Conservation (phyloP, 2,888 invertebrate genomes). For the Rotaria macrura region DNA sequence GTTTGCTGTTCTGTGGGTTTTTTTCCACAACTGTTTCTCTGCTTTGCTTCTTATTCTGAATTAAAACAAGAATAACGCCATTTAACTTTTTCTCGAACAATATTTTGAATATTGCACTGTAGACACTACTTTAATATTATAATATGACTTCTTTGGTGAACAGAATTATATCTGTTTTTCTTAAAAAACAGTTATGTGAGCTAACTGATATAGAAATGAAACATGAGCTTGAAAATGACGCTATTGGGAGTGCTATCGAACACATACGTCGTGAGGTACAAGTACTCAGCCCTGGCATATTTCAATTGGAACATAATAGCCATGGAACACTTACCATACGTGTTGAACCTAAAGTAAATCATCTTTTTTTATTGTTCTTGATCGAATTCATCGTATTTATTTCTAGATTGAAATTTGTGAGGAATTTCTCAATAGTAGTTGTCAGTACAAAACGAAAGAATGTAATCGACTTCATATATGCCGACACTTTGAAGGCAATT, state of each 20-base stretch:
- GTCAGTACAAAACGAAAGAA: not conserved
- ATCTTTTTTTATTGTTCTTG: not conserved
- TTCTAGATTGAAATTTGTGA: not conserved
- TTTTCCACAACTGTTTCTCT: no score
- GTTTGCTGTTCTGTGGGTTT: no score
- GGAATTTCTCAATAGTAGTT: not conserved
- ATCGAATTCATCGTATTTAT: not conserved
- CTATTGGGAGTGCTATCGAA: not conserved
- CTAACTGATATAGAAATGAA: not conserved
- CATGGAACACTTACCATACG: not conserved
- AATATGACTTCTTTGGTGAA: no score
- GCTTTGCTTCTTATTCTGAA: no score
- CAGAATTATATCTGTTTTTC: no score
- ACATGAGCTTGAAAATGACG: not conserved
- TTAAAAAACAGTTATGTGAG: not conserved
- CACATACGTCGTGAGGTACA: not conserved
- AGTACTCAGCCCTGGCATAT: not conserved
- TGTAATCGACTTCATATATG: not conserved
- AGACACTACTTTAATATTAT: no score
- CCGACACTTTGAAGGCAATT: not conserved
- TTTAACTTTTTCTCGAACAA: no score
- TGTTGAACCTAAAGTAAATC: not conserved
- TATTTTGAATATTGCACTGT: no score
- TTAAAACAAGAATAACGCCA: no score
- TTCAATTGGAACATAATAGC: not conserved